Conservation (phyloP, 2,888 invertebrate species). For the Gari tellinella region DNA sequence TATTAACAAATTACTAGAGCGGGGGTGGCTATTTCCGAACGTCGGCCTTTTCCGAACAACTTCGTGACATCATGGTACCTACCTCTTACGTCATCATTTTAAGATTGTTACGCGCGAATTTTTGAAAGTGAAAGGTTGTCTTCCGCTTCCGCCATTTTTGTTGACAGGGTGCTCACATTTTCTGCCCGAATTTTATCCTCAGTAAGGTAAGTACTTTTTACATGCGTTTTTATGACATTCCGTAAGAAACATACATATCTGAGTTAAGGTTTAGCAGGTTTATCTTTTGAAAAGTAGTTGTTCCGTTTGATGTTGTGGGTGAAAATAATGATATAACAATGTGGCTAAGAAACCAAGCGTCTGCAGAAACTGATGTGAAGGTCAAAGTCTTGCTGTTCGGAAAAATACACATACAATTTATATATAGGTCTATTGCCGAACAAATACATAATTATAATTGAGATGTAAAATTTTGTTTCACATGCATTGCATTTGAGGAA, state of each 20-base stretch:
- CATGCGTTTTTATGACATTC: background rate
- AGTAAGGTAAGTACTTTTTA: slow-evolving; percentile 1
- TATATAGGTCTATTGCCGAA: background rate
- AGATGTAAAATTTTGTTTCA: no score
- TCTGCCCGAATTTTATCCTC: background rate
- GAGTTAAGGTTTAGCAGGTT: background rate
- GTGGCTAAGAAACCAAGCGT: background rate
- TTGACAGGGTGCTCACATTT: no score
- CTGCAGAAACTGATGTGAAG: background rate
- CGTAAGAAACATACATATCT: background rate
- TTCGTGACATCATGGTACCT: no score
- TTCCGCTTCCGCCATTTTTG: no score
- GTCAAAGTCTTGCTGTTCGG: slow-evolving; percentile 1
- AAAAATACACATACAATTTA: background rate
- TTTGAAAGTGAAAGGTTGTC: no score
- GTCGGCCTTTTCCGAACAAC: no score
- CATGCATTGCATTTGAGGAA: no score
- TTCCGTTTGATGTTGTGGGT: background rate
- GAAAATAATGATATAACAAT: background rate
- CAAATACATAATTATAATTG: background rate
- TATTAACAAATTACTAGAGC: no score
- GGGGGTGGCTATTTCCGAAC: no score
- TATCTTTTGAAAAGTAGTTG: background rate
- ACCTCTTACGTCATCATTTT: no score
- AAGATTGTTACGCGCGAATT: no score